Percentiles rank a stretch among this genome's conserved stretches.
Conservation (phyloP, 2,888 invertebrate species). For the Oscheius myriophilus region DNA sequence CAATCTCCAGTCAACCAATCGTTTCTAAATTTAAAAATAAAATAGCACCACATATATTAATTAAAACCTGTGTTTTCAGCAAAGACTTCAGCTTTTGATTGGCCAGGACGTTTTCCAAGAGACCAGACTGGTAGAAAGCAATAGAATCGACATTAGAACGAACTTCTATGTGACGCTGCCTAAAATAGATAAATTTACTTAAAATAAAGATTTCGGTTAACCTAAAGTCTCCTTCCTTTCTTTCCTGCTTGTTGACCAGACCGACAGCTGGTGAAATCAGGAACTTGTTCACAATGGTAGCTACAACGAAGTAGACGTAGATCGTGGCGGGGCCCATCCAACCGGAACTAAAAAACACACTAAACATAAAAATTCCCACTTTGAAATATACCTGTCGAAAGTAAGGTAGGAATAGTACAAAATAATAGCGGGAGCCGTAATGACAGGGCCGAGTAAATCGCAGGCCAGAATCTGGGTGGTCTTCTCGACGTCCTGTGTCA, state of each 20-base stretch:
- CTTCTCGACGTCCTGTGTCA: constrained; percentile 75
- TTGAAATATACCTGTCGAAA: constrained; percentile 71
- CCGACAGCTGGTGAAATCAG: constrained; percentile 76
- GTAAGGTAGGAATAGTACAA: constrained; percentile 75
- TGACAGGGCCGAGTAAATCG: constrained; percentile 72
- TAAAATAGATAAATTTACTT: constrained; percentile 30
- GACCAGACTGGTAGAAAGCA: constrained; percentile 67
- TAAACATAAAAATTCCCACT: constrained; percentile 25
- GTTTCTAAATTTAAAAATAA: constrained; percentile 29
- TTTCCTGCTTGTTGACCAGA: constrained; percentile 75
- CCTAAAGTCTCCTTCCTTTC: constrained; percentile 74
- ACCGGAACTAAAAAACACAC: constrained; percentile 75
- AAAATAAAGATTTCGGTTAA: not conserved
- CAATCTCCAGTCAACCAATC: constrained; percentile 63
- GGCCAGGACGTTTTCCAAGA: constrained; percentile 67
- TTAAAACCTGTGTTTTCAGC: constrained; percentile 37
- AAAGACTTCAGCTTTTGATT: constrained; percentile 60
- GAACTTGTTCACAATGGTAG: constrained; percentile 75
- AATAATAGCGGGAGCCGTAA: constrained; percentile 75
- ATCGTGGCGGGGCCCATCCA: constrained; percentile 75
- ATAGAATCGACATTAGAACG: constrained; percentile 66
- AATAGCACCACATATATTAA: no score
- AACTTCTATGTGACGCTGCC: constrained; percentile 67
- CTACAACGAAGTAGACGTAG: constrained; percentile 74
- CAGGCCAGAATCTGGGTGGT: constrained; percentile 72